Base-by-base conservation (phyloP, 1,140 invertebrate species). In the Drosophila parvula region DNA sequence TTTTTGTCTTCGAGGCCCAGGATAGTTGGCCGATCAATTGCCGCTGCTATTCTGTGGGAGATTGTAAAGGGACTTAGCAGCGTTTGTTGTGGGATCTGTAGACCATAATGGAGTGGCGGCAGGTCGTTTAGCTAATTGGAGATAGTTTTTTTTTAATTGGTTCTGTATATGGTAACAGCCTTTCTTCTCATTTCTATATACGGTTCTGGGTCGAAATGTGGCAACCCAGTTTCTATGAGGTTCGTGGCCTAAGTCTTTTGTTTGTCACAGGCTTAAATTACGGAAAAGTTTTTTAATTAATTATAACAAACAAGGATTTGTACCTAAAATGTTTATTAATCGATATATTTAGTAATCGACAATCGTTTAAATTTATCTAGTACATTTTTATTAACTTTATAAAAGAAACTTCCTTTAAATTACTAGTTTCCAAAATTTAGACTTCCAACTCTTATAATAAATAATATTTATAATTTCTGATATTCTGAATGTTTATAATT, bases 1-100 rank as follows among this genome's bases (percentile, higher is more conserved):
- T 67, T 67, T 67, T 55, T 74, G 70, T 67, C 73, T 76, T 76
- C 45, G 34, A 32, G 36, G 36, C 32, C 63, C 7, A 18, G 30
- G 64, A 32, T 68, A 38, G 68, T 70, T 71, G 44, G 34, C 1
- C 34, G 69, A 74, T 73, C 47, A 47, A 55, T 55, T 74, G 69
- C n/a, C 70, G 18, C 40, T 18, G 51, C 16, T 11, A 67, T 32
- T 68, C 44, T 36, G 27, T 28, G 27, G 14, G 44, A 40, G 51
- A 70, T 71, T 70, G 65, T 58, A 50, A 67, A 36, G 50, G 68
- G 18, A 45, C 10, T 43, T 12, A 8, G 14, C 10, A 27, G 38
- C 36, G 28, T 59, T 53, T 43, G 57, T 57, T 16, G 55, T 14
- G 28, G 5, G 14, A 43, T 16, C 28, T 22, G 10, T n/a, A 16